Conservation (phyloP, 2,888 invertebrate species). For the Drosophila quinaria region DNA sequence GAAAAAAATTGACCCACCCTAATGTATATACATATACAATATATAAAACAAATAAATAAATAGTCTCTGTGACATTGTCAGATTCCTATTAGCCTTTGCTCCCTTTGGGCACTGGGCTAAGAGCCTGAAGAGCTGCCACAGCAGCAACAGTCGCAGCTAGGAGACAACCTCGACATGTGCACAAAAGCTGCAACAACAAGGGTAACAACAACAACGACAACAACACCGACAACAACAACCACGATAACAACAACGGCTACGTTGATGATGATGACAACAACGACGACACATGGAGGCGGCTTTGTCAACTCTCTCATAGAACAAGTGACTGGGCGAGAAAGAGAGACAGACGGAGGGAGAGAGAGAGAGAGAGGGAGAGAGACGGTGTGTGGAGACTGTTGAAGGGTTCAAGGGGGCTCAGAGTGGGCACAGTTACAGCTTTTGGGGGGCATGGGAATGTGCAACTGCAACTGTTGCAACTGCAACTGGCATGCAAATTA, state of each 20-base stretch:
- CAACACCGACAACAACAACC: constrained; percentile 31
- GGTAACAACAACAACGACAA: constrained; percentile 27
- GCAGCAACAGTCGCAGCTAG: constrained; percentile 40
- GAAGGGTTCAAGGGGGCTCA: constrained; percentile 11
- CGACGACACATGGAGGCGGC: constrained; percentile 73
- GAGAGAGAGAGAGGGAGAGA: background rate
- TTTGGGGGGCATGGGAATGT: constrained; percentile 13
- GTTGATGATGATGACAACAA: constrained; percentile 44
- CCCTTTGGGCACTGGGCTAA: background rate
- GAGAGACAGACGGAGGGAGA: background rate
- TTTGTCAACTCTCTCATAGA: constrained; percentile 71
- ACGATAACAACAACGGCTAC: constrained; percentile 20
- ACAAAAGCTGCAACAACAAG: constrained; percentile 54
- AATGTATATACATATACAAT: too few species aligned
- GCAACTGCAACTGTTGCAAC: constrained; percentile 49
- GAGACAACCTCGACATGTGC: constrained; percentile 70
- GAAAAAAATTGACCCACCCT: too few species aligned
- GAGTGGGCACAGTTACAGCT: constrained; percentile 4
- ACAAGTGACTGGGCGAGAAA: constrained; percentile 29
- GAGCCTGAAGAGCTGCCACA: constrained; percentile 17
- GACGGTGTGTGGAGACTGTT: background rate
- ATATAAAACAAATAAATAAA: too few species aligned
- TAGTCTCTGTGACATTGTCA: too few species aligned
- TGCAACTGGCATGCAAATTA: constrained; percentile 79
- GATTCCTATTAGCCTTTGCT: background rate